Base-by-base conservation (phyloP, 2,113 vertebrate species). In the Toxotes chatareus region DNA sequence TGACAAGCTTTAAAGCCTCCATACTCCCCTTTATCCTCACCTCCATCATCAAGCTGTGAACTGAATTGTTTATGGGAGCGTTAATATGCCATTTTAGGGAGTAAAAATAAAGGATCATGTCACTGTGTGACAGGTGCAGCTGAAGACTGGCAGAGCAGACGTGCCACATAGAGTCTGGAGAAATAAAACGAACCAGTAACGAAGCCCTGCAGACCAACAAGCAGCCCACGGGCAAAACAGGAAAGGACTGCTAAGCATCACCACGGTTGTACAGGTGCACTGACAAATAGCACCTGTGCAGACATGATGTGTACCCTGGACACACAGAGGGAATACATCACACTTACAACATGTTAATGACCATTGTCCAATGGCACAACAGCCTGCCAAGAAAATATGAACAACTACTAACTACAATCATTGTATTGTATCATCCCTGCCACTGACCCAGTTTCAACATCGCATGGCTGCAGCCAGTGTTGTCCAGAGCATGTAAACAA, bases 11-110 rank as follows among this genome's bases (percentile, higher is more conserved):
- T 81, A 85, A 93, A 90, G 59, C 85, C 78, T 60, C 51, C 40
- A 7, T 66, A 17, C 81, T 68, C 47, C 31, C n/a, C 57, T 73
- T 90, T 82, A 84, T 76, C 80, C 72, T 79, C 86, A 76, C 76
- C 80, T 90, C 76, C 75, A 82, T 84, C 88, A 91, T 91, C 91
- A 49, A 90, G 81, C 87, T 94, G 90, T 93, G 91, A 90, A 87
- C 53, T 32, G 64, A 69, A 68, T 71, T 84, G 88, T 90, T 91
- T 91, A 92, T 86, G 32, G 57, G 91, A 84, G 81, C 66, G 92
- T 92, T 83, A 89, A 88, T 86, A 88, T 63, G 59, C 19, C 0
- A 9, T 87, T 84, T 85, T 78, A 84, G 83, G 64, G 69, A 63
- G 74, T 79, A 85, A 88, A 90, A 91, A 93, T 84, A 93, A 88